Evolutionary conservation across 2,888 invertebrate species (phyloP), one percentile per base, ranked within the genome.

Genomic region (Chirona hameri): DNA sequence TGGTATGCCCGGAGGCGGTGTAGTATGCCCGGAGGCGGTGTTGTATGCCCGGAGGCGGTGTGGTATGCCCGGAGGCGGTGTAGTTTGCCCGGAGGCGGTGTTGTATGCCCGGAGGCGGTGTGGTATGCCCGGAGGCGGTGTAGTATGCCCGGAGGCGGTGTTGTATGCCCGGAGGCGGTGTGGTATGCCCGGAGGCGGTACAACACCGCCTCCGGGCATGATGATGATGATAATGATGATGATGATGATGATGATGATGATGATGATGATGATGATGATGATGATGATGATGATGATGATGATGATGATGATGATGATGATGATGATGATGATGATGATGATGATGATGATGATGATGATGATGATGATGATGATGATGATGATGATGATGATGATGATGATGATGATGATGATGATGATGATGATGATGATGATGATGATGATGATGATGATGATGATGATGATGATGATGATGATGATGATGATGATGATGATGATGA

Each of bases 171-270:
- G n/a, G n/a, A n/a, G n/a, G n/a, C n/a, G n/a, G n/a, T n/a, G n/a
- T n/a, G n/a, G n/a, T n/a, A n/a, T n/a, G n/a, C n/a, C n/a, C n/a
- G n/a, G n/a, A n/a, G n/a, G n/a, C n/a, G n/a, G n/a, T n/a, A n/a
- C n/a, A n/a, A n/a, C n/a, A n/a, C n/a, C n/a, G n/a, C n/a, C n/a
- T n/a, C n/a, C n/a, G n/a, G n/a, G n/a, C n/a, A n/a, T n/a, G n/a
- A n/a, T n/a, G n/a, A n/a, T n/a, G 65, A 65, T n/a, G 65, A 65
- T n/a, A n/a, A 65, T n/a, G 65, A 65, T n/a, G 65, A 65, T n/a
- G 65, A 65, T n/a, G 65, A 65, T n/a, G 65, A 65, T n/a, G 65
- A 65, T n/a, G 65, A 65, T n/a, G 65, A 65, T n/a, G 65, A 65
- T n/a, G 65, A 65, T n/a, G 65, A 65, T n/a, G 65, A 65, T n/a